Evolutionary conservation across 1,140 invertebrate genomes (phyloP).

Genomic region (Dendroctonus valens): DNA sequence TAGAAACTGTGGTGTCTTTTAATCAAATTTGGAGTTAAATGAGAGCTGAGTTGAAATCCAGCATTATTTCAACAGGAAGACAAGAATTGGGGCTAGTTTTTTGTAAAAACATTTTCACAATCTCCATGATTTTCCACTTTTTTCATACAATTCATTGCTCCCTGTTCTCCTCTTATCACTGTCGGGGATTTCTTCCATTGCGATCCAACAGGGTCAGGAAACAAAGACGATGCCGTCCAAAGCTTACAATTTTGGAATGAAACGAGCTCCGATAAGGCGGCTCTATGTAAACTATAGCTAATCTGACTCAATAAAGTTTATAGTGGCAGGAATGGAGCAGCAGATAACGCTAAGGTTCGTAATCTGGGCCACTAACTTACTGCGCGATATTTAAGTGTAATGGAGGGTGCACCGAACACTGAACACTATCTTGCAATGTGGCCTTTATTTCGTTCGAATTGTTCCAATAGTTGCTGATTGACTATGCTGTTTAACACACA

Average conservation of each 20-base stretch:
- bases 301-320: slow-evolving; percentile 53
- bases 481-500: too few relatives aligned
- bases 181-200: too few relatives aligned
- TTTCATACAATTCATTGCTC: too few relatives aligned
- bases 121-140: too few relatives aligned
- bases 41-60: slow-evolving; percentile 1
- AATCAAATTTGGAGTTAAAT: neutral
- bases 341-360: slow-evolving; percentile 51
- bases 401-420: neutral
- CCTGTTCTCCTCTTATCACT: too few relatives aligned
- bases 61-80: too few relatives aligned
- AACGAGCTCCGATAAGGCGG: slow-evolving; percentile 49
- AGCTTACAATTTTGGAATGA: slow-evolving; percentile 20
- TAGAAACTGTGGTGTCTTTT: neutral
- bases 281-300: slow-evolving; percentile 52
- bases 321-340: slow-evolving; percentile 51
- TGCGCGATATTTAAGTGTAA: slow-evolving; percentile 24
- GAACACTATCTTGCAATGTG: too few relatives aligned
- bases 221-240: slow-evolving; percentile 21
- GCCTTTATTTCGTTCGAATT: too few relatives aligned
- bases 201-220: neutral
- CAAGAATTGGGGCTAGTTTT: too few relatives aligned
- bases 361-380: slow-evolving; percentile 44
- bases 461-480: too few relatives aligned
- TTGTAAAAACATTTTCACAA: too few relatives aligned